phyloP scores from a whole-genome alignment of 2,888 invertebrate genomes.

The Cloeon dipterum region DNA sequence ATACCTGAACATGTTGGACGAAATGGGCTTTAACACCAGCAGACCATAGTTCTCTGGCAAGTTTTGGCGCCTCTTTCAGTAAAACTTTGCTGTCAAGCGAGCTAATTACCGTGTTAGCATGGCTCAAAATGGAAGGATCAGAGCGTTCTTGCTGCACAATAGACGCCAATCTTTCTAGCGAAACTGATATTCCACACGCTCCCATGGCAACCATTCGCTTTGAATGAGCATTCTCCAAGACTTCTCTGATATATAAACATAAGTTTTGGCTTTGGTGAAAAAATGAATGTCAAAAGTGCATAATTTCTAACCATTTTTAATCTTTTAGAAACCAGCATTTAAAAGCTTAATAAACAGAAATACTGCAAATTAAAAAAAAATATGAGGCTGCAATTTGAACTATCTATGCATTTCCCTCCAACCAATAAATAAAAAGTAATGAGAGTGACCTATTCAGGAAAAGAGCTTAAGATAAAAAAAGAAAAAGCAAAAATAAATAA shows the following conservation, averaged over 20 bases:
- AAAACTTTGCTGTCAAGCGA: constrained; percentile 25
- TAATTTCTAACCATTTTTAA: no score
- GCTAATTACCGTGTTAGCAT: constrained; percentile 42
- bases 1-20: constrained; percentile 26
- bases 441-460: no score
- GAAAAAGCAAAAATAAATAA: no score
- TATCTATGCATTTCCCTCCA: no score
- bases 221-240: constrained; percentile 16
- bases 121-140: constrained; percentile 20
- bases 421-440: no score
- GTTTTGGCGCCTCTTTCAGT: constrained; percentile 26
- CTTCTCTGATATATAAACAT: constrained; percentile 15
- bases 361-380: no score
- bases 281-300: no score
- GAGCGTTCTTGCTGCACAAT: constrained; percentile 28
- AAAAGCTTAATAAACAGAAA: no score
- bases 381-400: no score
- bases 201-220: constrained; percentile 27
- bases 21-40: constrained; percentile 38
- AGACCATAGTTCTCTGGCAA: constrained; percentile 41
- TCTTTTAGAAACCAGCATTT: no score
- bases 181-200: constrained; percentile 49
- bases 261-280: no score
- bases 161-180: constrained; percentile 50
- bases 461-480: no score